Evolutionary conservation across 2,888 invertebrate species (phyloP), one percentile per base, ranked within the genome.

Genomic region (Odontocolon sp.): DNA sequence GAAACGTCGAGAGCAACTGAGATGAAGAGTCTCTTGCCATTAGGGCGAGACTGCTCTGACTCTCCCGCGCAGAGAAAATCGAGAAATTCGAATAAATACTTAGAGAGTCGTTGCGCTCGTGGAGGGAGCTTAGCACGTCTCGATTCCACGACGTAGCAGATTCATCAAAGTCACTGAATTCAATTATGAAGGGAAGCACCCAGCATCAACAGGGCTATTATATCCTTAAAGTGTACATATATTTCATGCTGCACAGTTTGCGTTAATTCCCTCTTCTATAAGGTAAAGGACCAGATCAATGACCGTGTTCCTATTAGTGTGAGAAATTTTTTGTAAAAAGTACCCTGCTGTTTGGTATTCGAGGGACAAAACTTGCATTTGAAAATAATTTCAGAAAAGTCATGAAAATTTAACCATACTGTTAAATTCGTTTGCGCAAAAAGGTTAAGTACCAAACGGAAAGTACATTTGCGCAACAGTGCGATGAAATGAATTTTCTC

Each of bases 101-200:
- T 40, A 28, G 50, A 28, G 3, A n/a, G n/a, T 3, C n/a, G 45
- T 2, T 2, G n/a, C 8, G 54, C 54, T 33, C 31, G 31, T 54
- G 31, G 54, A 31, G 52, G 9, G 31, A 6, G 28, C 14, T 31
- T n/a, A 52, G 28, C 4, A 4, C 52, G 31, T 16, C 5, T 36
- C 23, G 5, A n/a, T 14, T 6, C 11, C 16, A 38, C 40, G 0
- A 38, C 40, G 0, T 61, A 45, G 36, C 54, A 78, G 79, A 85
- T 85, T 85, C 83, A 84, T 86, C 86, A 86, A 86, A 85, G 86
- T 84, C 85, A 79, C 81, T 79, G 81, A 75, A 86, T 86, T 87
- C 83, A 84, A 86, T 84, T 81, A 75, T 63, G 64, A 57, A 64
- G 38, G 61, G 45, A 71, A 56, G 71, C 56, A 73, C 28, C 26